phyloP scores from a whole-genome alignment of 2,797 vertebrate species.

The Urocyon cinereoargenteus region DNA sequence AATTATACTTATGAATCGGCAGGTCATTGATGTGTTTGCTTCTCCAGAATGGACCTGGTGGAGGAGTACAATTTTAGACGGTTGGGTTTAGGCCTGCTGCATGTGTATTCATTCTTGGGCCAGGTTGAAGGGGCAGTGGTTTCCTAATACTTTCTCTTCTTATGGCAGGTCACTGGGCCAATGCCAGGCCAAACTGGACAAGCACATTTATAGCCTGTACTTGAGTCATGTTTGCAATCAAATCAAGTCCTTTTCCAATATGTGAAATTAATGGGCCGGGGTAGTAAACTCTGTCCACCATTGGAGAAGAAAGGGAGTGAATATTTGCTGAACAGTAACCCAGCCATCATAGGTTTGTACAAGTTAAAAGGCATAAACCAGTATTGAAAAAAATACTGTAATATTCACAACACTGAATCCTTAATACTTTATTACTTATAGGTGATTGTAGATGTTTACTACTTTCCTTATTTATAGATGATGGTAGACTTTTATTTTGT shows the following conservation, averaged over 20 bases:
- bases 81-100: neutral
- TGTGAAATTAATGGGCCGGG: neutral
- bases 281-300: neutral
- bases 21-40: neutral
- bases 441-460: neutral
- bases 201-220: neutral
- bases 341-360: neutral
- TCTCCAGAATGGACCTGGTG: neutral
- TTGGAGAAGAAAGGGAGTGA: neutral
- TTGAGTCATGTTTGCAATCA: neutral
- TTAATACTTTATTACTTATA: neutral
- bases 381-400: neutral
- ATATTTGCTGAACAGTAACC: neutral
- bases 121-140: neutral
- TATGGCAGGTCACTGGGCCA: neutral
- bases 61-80: neutral
- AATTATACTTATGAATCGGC: neutral
- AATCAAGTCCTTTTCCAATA: neutral
- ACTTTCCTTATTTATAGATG: neutral
- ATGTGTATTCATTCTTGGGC: neutral
- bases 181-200: neutral
- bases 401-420: neutral
- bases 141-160: neutral
- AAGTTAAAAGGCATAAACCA: neutral
- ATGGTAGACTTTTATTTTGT: neutral